phyloP scores from a whole-genome alignment of 2,888 invertebrate genomes.

The Clepsis dumicolana region DNA sequence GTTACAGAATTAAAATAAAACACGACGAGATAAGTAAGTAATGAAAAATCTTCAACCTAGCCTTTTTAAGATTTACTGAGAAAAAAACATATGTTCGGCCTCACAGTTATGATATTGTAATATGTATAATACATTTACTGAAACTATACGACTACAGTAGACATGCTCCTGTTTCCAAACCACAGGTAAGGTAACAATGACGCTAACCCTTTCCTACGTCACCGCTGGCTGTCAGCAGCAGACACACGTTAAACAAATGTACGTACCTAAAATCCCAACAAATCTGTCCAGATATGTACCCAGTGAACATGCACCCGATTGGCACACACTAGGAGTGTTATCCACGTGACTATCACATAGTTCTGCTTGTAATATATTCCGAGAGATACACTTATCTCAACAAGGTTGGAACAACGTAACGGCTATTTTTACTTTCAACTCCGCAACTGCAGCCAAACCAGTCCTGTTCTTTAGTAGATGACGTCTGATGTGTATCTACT shows the following conservation, averaged over 20 bases:
- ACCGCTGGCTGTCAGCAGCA: constrained; percentile 30
- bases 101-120: too few species aligned
- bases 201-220: constrained; percentile 15
- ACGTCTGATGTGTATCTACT: constrained; percentile 22
- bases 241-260: constrained; percentile 7
- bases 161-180: background rate
- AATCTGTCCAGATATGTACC: constrained; percentile 18
- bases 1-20: too few species aligned
- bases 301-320: constrained; percentile 23
- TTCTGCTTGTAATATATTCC: constrained; percentile 35
- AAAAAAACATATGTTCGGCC: too few species aligned
- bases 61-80: background rate
- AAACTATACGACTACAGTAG: background rate
- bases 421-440: constrained; percentile 43
- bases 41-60: background rate
- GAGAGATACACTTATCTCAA: constrained; percentile 35
- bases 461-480: constrained; percentile 34
- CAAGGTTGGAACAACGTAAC: constrained; percentile 42
- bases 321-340: constrained; percentile 13
- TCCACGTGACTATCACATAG: constrained; percentile 25
- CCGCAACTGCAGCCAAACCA: constrained; percentile 41
- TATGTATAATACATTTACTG: background rate
- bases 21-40: too few species aligned
- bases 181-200: constrained; percentile 11
- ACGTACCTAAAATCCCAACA: constrained; percentile 21